Base-by-base conservation (phyloP, 2,113 vertebrate species). In the Osmerus eperlanus region DNA sequence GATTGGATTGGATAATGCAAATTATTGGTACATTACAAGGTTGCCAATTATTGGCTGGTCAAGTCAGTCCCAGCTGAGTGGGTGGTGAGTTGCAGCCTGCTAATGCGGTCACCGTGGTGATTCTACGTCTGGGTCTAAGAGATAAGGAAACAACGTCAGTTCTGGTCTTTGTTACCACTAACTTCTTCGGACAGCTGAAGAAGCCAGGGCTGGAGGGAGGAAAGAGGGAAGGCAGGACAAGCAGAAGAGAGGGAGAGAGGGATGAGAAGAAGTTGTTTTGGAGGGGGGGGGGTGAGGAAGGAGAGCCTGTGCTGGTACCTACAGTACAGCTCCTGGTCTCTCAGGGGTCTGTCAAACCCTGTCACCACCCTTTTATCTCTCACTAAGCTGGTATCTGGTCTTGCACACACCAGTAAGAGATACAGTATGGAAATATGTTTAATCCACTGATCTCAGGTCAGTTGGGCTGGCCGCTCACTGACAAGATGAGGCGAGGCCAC, bases 1-100 rank as follows among this genome's bases (percentile, higher is more conserved):
- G 83, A 87, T 77, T 76, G 84, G 75, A 67, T 66, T 47, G 81
- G 86, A 86, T 86, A 77, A 89, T 75, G 83, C 63, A 79, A 84
- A 83, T 86, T 76, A 88, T 81, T 83, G 80, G 79, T 83, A 71
- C 23, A 23, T 23, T 23, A 23, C 72, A 70, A 68, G 76, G 80
- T 69, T 51, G 76, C 69, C 70, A 70, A 75, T 85, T 71, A 87
- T 70, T 77, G 74, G 71, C 60, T 2, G 72, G 67, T 80, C 73
- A 68, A 71, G 78, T 70, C 71, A 67, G 68, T 69, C 9, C 15
- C 4, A 74, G 59, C 66, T 77, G 56, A 81, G 12, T 15, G 69
- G 53, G 53, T 21, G 29, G 19, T 28, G 36, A 64, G 32, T 41
- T 21, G 52, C 8, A 75, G 61, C 6, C n/a, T 56, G 55, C 15